Conservation (phyloP, 2,888 invertebrate species). For the Conops quadrifasciatus region DNA sequence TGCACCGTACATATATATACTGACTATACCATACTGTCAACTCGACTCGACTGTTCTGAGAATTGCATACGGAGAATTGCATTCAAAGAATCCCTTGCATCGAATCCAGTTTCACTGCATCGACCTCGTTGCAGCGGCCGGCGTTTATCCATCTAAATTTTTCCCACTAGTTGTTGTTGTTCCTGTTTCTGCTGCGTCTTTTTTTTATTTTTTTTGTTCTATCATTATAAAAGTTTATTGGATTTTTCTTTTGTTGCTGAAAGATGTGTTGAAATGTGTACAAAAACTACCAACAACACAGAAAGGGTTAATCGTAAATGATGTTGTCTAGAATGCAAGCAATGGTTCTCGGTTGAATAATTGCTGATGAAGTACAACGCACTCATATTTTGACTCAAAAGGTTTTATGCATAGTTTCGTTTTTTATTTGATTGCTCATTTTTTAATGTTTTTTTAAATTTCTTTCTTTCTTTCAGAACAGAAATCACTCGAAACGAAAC, state of each 20-base stretch:
- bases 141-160: neutral
- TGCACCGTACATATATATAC: too few species aligned
- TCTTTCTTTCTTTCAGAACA: too few species aligned
- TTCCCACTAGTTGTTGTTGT: neutral
- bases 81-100: neutral
- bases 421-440: too few species aligned
- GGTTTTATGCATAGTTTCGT: too few species aligned
- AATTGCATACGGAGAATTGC: neutral
- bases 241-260: constrained; percentile 27
- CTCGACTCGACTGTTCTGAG: too few species aligned
- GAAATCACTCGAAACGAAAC: too few species aligned
- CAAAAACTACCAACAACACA: constrained; percentile 15
- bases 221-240: constrained; percentile 8
- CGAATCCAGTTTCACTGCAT: neutral
- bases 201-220: neutral
- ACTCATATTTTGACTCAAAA: constrained; percentile 16
- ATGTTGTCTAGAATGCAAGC: neutral
- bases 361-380: neutral
- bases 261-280: constrained; percentile 24
- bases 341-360: neutral
- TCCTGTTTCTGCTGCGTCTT: too few species aligned
- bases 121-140: neutral
- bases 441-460: too few species aligned
- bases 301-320: neutral
- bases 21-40: too few species aligned